These are phyloP conservation scores for Epinotia brunnichana DNA, from an alignment of 2,888 invertebrate species.

Conservation along the genomic window DNA sequence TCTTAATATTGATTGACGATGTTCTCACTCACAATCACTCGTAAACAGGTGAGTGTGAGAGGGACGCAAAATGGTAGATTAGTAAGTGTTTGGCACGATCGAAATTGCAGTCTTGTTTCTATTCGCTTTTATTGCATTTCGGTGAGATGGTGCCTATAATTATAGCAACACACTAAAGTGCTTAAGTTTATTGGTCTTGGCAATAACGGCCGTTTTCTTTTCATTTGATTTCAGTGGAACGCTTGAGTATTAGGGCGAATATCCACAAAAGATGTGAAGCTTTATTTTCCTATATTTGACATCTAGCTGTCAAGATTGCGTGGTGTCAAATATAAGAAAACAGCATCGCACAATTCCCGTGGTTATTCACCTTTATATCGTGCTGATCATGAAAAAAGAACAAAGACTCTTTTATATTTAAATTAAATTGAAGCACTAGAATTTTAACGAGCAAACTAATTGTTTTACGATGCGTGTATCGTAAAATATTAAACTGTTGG, in stretches of 20 bases:
- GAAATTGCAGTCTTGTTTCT: background rate
- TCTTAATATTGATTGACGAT: background rate
- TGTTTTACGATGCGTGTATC: conserved; percentile 7
- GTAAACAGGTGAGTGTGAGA: background rate
- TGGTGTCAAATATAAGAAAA: no score
- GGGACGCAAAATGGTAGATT: background rate
- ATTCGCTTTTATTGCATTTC: background rate
- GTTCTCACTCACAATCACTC: background rate
- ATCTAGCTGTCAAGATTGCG: no score
- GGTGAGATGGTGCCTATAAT: background rate
- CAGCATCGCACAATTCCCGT: no score
- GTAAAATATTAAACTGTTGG: conserved; percentile 9
- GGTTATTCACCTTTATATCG: no score
- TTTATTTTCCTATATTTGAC: no score
- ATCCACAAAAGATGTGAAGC: no score
- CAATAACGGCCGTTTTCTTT: background rate
- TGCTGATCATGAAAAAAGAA: no score
- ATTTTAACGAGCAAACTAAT: background rate
- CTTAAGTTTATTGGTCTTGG: conserved; percentile 6
- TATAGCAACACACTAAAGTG: background rate
- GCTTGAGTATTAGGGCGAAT: no score
- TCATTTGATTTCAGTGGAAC: background rate
- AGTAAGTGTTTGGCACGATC: background rate
- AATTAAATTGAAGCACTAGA: background rate
- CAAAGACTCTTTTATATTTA: background rate